These are phyloP conservation scores for Leptosomus discolor DNA, from an alignment of 2,113 vertebrate genomes.

Conservation along the genomic window DNA sequence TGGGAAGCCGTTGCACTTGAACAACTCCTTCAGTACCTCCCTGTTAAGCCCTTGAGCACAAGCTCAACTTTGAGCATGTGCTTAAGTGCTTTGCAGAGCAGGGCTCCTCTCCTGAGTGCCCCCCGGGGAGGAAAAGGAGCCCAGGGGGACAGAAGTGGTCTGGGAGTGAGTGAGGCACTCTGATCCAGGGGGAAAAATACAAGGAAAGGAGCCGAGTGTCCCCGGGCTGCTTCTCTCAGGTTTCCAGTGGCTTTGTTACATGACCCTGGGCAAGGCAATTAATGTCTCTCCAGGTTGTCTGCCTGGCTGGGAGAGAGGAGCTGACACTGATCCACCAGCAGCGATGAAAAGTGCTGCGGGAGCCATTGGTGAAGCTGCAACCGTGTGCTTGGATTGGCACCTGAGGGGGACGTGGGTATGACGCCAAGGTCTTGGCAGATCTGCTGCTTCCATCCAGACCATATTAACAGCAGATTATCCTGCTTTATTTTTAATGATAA, in stretches of 20 bases:
- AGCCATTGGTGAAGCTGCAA: neutral
- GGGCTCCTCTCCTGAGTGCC: neutral
- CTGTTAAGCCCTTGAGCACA: neutral
- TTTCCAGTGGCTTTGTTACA: neutral
- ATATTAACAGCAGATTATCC: accelerated
- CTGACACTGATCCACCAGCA: accelerated
- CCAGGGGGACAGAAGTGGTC: accelerated
- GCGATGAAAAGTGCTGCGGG: accelerated
- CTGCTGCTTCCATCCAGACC: neutral
- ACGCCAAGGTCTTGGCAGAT: accelerated
- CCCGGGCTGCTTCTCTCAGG: neutral
- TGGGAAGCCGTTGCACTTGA: neutral
- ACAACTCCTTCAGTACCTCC: neutral
- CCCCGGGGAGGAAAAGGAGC: neutral
- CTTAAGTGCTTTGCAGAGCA: neutral
- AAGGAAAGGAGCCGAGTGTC: neutral
- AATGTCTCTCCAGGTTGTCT: neutral
- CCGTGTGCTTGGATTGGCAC: neutral
- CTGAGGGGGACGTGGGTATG: accelerated
- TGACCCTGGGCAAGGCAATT: neutral
- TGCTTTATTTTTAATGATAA: accelerated
- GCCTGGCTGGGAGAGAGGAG: neutral
- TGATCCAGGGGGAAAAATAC: neutral
- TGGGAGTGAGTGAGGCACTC: neutral
- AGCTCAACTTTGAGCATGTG: neutral